Base-by-base conservation (phyloP, 2,113 vertebrate genomes). In the Morone saxatilis region DNA sequence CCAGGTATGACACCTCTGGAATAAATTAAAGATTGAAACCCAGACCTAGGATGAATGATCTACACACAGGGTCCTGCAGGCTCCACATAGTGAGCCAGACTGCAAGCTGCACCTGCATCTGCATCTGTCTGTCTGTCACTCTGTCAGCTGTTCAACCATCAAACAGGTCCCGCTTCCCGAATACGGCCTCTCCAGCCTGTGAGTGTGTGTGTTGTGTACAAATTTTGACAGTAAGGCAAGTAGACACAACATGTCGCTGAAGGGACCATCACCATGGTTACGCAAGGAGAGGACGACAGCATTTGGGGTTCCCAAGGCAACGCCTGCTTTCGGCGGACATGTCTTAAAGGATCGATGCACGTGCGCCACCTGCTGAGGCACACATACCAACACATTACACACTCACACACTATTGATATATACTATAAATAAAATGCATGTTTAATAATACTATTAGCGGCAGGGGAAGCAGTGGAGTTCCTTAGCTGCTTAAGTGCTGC, bases 231-330 rank as follows among this genome's bases (percentile, higher is more conserved):
- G 31, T 93, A 84, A 94, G 38, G 62, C 11, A 57, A 87, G 78
- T 70, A 85, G 93, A 94, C 93, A 92, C 83, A 80, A 89, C 69
- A 81, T 45, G 41, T 76, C 71, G 47, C 88, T 78, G 56, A 74
- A 68, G 90, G 89, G 78, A 3, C 79, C 11, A 68, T 94, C 87
- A 61, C 89, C 84, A 90, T 90, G 88, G 93, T 92, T 90, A 93
- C 80, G 3, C 78, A 65, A 83, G 71, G 75, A 66, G 71, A 88
- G 50, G 86, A 86, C 25, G 71, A 86, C 86, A 88, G 62, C 93
- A 87, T 93, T 76, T 75, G 67, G 2, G 70, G 76, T 85, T 88
- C 78, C 72, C 67, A 19, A 22, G 77, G 87, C 87, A 85, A 89
- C 78, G 22, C 75, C 53, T 17, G 68, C 70, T 66, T 56, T 72